Conservation (phyloP, 2,113 vertebrate species). For the Oryzias celebensis region DNA sequence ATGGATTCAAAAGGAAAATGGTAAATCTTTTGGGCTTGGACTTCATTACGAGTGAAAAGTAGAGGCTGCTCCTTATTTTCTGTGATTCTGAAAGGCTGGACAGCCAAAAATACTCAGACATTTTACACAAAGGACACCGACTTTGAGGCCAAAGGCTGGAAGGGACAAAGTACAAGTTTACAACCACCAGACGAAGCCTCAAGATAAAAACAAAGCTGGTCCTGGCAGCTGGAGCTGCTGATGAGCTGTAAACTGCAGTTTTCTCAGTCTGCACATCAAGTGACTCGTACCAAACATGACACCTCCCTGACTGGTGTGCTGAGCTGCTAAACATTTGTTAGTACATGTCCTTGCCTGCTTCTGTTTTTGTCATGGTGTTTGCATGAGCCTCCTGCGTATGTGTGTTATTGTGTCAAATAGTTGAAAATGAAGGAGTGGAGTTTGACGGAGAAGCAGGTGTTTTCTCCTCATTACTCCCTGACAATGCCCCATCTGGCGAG, state of each 20-base stretch:
- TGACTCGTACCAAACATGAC: slow-evolving; percentile 31
- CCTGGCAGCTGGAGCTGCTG: too few relatives aligned
- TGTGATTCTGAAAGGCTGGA: slow-evolving; percentile 24
- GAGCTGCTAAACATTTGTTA: slow-evolving; percentile 23
- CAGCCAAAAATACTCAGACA: slow-evolving; percentile 33
- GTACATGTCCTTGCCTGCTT: slow-evolving; percentile 25
- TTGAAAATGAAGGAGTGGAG: slow-evolving; percentile 54
- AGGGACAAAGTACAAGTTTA: slow-evolving; percentile 31
- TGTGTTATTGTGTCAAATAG: slow-evolving; percentile 44
- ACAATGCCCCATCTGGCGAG: slow-evolving; percentile 73
- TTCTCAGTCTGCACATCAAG: slow-evolving; percentile 3
- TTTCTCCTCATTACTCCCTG: slow-evolving; percentile 73
- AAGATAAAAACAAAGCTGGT: background rate
- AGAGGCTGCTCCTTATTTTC: slow-evolving; percentile 8
- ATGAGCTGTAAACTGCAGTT: too few relatives aligned
- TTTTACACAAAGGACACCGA: slow-evolving; percentile 35
- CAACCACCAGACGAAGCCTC: slow-evolving; percentile 19
- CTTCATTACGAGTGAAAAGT: slow-evolving; percentile 52
- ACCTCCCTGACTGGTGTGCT: slow-evolving; percentile 25
- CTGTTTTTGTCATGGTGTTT: slow-evolving; percentile 58
- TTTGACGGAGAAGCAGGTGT: slow-evolving; percentile 68
- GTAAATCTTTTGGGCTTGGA: slow-evolving; percentile 54
- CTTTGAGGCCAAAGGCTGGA: slow-evolving; percentile 19
- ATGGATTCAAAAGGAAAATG: too few relatives aligned
- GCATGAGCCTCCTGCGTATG: slow-evolving; percentile 58